phyloP scores from a whole-genome alignment of 1,140 invertebrate species.

The Drosophila pseudoobscura region DNA sequence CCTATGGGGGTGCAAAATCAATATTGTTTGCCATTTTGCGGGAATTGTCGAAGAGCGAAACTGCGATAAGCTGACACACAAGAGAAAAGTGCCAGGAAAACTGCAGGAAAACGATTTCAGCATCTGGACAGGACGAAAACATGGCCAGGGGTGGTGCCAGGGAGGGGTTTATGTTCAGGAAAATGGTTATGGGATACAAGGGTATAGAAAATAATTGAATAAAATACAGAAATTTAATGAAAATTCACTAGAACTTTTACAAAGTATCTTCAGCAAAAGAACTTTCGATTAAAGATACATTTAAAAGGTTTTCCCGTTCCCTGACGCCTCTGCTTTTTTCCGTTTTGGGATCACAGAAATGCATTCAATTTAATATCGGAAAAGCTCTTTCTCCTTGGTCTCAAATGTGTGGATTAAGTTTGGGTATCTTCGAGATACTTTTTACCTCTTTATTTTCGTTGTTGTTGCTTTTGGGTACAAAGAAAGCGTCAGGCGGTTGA shows the following conservation, averaged over 20 bases:
- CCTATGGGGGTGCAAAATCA: constrained; percentile 26
- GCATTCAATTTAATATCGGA: constrained; percentile 38
- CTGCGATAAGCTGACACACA: constrained; percentile 39
- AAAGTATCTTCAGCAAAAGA: no score
- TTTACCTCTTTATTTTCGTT: constrained; percentile 12
- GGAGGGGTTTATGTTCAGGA: background rate
- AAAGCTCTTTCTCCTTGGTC: constrained; percentile 28
- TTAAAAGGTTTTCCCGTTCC: background rate
- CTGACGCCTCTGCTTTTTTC: no score
- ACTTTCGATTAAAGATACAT: no score
- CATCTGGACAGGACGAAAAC: constrained; percentile 4
- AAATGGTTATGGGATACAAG: no score
- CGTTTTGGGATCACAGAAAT: constrained; percentile 6
- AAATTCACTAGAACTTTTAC: no score
- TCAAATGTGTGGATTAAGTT: constrained; percentile 17
- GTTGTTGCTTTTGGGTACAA: constrained; percentile 37
- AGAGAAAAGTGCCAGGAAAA: constrained; percentile 27
- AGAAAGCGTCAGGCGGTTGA: constrained; percentile 48
- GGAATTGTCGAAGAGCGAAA: constrained; percentile 14
- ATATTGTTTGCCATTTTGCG: constrained; percentile 46
- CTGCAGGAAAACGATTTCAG: constrained; percentile 16
- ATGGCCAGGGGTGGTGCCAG: background rate
- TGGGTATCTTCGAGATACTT: constrained; percentile 43
- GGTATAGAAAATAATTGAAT: no score
- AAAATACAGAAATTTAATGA: no score